Percentiles rank a stretch among this genome's conserved stretches.
Conservation (phyloP, 2,113 vertebrate species). For the Entosphenus tridentatus region DNA sequence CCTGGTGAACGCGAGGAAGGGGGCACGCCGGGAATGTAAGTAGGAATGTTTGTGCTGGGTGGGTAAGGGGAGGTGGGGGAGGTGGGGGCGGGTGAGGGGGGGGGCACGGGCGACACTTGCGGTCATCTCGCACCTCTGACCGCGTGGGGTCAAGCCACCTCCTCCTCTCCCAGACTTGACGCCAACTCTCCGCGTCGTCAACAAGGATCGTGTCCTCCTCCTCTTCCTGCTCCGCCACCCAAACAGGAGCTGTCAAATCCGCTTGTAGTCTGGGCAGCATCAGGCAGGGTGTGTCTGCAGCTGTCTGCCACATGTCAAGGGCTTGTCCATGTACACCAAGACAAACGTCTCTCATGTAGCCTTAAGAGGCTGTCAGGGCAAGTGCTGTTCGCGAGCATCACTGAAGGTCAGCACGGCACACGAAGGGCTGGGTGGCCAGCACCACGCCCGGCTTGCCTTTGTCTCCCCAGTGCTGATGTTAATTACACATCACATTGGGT, state of each 20-base stretch:
- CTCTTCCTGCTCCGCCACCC: constrained; percentile 26
- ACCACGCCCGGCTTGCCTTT: too few relatives aligned
- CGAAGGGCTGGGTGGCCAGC: too few relatives aligned
- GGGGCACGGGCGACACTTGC: background rate
- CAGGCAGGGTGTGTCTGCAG: constrained; percentile 33
- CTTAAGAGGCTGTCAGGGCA: too few relatives aligned
- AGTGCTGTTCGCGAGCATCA: too few relatives aligned
- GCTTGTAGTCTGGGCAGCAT: constrained; percentile 50
- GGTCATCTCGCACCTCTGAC: background rate
- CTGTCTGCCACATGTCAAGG: too few relatives aligned
- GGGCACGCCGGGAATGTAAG: background rate
- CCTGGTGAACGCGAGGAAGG: constrained; percentile 10
- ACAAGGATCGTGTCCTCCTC: background rate
- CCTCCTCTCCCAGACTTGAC: background rate
- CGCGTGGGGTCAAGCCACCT: background rate
- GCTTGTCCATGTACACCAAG: too few relatives aligned
- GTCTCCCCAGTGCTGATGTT: too few relatives aligned
- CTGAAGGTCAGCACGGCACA: too few relatives aligned
- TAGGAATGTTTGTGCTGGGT: too few relatives aligned
- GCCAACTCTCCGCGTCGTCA: background rate
- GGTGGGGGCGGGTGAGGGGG: constrained; percentile 2
- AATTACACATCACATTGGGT: too few relatives aligned
- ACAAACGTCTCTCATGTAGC: too few relatives aligned
- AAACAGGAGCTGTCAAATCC: constrained; percentile 72
- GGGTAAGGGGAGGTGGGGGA: too few relatives aligned